Evolutionary conservation across 2,797 vertebrate genomes (phyloP).

Genomic region (Potorous gilbertii): DNA sequence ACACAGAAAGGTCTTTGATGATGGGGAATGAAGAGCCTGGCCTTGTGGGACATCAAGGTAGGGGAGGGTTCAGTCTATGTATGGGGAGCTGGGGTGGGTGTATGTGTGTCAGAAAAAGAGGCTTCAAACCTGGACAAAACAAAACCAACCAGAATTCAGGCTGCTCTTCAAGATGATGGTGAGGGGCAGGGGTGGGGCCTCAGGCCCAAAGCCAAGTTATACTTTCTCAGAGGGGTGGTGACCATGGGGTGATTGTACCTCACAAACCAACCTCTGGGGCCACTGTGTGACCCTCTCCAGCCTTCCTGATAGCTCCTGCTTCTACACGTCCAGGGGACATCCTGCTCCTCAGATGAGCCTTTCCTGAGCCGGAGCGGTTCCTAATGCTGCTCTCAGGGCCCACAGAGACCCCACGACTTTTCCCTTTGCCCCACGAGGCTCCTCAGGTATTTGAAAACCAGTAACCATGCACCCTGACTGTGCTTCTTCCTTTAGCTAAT

Average conservation of each 20-base stretch:
- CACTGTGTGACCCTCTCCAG: not conserved
- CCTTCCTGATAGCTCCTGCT: too few species aligned
- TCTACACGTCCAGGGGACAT: too few species aligned
- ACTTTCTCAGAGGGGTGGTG: not conserved
- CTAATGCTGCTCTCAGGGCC: not conserved
- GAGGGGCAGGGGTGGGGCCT: not conserved
- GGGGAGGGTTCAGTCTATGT: too few species aligned
- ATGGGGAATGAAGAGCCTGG: not conserved
- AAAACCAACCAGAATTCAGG: not conserved
- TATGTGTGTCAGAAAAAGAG: too few species aligned
- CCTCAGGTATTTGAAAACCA: too few species aligned
- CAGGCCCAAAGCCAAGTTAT: not conserved
- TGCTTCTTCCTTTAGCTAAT: too few species aligned
- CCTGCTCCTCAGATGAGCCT: not conserved
- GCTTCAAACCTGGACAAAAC: not conserved
- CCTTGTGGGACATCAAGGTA: not conserved
- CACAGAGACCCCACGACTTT: not conserved
- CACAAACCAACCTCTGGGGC: not conserved
- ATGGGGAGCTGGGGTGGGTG: too few species aligned
- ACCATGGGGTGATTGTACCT: not conserved
- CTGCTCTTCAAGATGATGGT: not conserved
- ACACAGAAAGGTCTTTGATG: slow-evolving; percentile 15
- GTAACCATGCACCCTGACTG: not conserved
- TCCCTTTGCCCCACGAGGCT: too few species aligned
- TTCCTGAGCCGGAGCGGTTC: not conserved